phyloP scores from a whole-genome alignment of 1,140 invertebrate genomes.

The Contarinia nasturtii region DNA sequence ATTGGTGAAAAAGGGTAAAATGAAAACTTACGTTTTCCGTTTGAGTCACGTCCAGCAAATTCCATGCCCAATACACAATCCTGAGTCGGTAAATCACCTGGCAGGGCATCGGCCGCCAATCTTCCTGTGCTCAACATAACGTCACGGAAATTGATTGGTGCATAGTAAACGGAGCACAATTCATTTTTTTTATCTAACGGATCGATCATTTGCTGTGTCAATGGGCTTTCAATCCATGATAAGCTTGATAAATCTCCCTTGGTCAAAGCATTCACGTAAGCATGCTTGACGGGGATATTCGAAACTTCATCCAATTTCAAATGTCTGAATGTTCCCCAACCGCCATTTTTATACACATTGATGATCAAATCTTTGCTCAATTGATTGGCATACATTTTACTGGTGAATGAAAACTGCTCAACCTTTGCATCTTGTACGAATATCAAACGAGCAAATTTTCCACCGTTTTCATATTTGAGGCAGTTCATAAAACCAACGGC shows the following conservation, averaged over 20 bases:
- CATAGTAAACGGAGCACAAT: conserved; percentile 77
- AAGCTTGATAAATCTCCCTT: conserved; percentile 83
- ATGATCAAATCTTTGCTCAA: conserved; percentile 57
- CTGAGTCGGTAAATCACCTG: conserved; percentile 62
- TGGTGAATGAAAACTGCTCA: conserved; percentile 37
- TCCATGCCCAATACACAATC: conserved; percentile 91
- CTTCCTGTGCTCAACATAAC: conserved; percentile 95
- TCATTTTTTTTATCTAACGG: conserved; percentile 23
- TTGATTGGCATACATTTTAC: conserved; percentile 37
- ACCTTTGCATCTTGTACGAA: conserved; percentile 42
- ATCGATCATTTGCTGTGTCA: conserved; percentile 34
- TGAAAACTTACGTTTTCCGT: conserved; percentile 72
- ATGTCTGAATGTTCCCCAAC: conserved; percentile 76
- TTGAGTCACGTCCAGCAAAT: conserved; percentile 61
- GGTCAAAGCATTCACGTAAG: conserved; percentile 77
- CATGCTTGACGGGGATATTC: conserved; percentile 59
- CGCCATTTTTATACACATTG: conserved; percentile 59
- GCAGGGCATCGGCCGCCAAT: conserved; percentile 83
- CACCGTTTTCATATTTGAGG: conserved; percentile 64
- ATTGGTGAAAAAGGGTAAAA: no score
- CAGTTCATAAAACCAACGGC: conserved; percentile 79
- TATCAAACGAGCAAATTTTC: conserved; percentile 46
- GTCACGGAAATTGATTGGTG: conserved; percentile 91
- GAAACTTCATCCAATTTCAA: conserved; percentile 37
- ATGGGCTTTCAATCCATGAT: conserved; percentile 81